Percentiles rank a stretch among this genome's conserved stretches.
Evolutionary conservation across 1,140 invertebrate species (phyloP).

Genomic region (Archivesica marissinica): DNA sequence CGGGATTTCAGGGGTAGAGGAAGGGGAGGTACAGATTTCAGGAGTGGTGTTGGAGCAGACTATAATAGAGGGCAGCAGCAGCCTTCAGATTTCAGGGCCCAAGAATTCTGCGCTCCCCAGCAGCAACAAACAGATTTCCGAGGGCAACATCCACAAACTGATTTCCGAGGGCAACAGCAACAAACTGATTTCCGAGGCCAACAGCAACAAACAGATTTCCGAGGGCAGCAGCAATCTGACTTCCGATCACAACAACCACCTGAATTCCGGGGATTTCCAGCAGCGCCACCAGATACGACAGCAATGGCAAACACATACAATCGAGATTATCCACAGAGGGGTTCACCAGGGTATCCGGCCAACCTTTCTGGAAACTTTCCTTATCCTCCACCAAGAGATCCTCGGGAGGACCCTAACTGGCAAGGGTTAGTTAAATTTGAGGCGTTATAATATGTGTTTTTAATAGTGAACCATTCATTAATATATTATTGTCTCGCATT

Average conservation of each 20-base stretch:
- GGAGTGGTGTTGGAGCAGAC: neutral
- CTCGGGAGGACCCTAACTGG: conserved; percentile 43
- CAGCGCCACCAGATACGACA: conserved; percentile 7
- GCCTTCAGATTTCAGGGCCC: conserved; percentile 14
- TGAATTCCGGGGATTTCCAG: neutral
- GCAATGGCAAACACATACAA: neutral
- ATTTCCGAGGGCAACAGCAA: conserved; percentile 2
- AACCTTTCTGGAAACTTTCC: conserved; percentile 23
- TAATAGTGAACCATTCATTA: no score
- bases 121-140: conserved; percentile 12
- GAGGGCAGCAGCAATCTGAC: neutral
- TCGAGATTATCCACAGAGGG: conserved; percentile 1
- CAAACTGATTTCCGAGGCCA: neutral
- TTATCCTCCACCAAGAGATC: conserved; percentile 41
- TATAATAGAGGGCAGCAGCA: neutral
- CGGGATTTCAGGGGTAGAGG: conserved; percentile 54
- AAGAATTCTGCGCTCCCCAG: conserved; percentile 1
- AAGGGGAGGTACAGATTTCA: conserved; percentile 40
- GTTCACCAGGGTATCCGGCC: neutral
- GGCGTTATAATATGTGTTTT: neutral
- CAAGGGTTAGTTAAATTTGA: conserved; percentile 32
- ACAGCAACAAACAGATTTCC: conserved; percentile 20
- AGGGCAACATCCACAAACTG: conserved; percentile 22
- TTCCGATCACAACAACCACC: neutral
- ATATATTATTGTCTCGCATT: no score